phyloP scores from a whole-genome alignment of 92 coral and sea anemone genomes.

The Virgularia gustaviana region DNA sequence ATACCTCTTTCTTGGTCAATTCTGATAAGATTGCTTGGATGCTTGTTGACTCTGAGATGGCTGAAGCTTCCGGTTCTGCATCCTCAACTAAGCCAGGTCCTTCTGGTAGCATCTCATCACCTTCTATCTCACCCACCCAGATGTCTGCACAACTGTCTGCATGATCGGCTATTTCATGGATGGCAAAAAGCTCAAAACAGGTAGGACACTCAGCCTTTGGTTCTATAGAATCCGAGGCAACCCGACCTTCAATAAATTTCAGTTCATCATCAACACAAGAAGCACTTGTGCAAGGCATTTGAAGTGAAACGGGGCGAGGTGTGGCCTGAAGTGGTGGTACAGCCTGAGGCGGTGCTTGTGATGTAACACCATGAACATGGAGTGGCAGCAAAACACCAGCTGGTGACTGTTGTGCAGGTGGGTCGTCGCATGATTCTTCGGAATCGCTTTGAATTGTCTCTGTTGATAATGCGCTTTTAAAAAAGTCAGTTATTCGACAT shows the following conservation, averaged over 20 bases:
- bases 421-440: too few relatives aligned
- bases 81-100: not conserved
- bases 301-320: too few relatives aligned
- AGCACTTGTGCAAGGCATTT: too few relatives aligned
- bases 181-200: not conserved
- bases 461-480: too few relatives aligned
- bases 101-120: conserved; percentile 16
- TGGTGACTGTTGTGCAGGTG: conserved; percentile 13
- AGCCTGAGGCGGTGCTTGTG: conserved; percentile 17
- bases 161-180: conserved; percentile 41
- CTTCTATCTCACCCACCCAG: conserved; percentile 35
- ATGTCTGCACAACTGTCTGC: conserved; percentile 44
- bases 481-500: conserved; percentile 15
- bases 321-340: too few relatives aligned
- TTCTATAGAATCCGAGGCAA: not conserved
- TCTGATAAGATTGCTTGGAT: conserved; percentile 15
- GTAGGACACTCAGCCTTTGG: conserved; percentile 4
- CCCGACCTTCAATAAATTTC: too few relatives aligned
- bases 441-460: too few relatives aligned
- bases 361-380: conserved; percentile 28
- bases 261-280: too few relatives aligned
- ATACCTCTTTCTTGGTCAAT: conserved; percentile 39
- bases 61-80: not conserved
- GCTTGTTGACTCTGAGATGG: not conserved
- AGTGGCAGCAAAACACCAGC: conserved; percentile 13